Conservation (phyloP, 2,797 vertebrate species). For the Muscicapa striata region DNA sequence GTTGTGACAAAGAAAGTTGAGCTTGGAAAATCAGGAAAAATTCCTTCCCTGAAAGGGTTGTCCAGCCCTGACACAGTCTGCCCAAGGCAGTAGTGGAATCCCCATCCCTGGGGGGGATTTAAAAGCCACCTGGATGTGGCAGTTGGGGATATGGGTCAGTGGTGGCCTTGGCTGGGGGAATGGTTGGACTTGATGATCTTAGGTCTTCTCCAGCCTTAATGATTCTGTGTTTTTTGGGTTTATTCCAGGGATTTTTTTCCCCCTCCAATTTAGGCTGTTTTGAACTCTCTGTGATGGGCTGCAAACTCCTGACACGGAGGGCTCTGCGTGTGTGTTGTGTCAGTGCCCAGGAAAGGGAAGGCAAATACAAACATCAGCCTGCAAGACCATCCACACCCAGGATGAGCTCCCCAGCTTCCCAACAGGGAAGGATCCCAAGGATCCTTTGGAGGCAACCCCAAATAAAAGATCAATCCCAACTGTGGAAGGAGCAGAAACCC, state of each 20-base stretch:
- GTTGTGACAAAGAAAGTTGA: not conserved
- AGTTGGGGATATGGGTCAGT: fast-evolving
- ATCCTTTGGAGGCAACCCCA: not conserved
- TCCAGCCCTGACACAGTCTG: not conserved
- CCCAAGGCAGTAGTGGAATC: not conserved
- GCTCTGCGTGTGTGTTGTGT: not conserved
- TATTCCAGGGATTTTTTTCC: not conserved
- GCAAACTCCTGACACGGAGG: not conserved
- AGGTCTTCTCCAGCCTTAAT: not conserved
- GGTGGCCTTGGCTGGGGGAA: not conserved
- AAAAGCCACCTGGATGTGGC: not conserved
- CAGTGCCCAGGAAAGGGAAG: fast-evolving
- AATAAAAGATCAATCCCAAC: not conserved
- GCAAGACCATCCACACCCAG: fast-evolving
- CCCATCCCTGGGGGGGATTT: not conserved
- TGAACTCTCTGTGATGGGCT: not conserved
- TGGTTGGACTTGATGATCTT: not conserved
- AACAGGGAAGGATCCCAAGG: too few relatives aligned
- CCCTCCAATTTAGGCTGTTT: not conserved
- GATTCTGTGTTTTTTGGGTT: fast-evolving
- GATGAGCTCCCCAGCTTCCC: not conserved
- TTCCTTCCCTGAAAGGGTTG: not conserved
- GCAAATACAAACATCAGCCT: fast-evolving
- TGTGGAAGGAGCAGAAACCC: too few relatives aligned
- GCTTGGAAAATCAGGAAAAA: not conserved